These are phyloP conservation scores for Drosophila chauvacae DNA, from an alignment of 1,140 invertebrate genomes.

Conservation along the genomic window DNA sequence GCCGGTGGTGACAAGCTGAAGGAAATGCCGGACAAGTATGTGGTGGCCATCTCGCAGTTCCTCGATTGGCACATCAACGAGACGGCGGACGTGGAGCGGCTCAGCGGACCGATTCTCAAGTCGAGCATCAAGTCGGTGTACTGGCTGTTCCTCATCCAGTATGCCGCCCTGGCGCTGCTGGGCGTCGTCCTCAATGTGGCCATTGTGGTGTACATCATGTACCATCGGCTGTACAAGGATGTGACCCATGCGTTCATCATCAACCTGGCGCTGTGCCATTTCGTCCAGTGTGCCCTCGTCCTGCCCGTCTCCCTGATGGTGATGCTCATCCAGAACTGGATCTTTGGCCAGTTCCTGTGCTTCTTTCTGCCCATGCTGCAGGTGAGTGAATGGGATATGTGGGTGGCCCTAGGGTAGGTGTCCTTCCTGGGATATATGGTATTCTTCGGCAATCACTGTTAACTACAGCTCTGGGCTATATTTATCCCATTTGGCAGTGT, in stretches of 20 bases:
- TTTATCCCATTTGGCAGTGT: slow-evolving; percentile 28
- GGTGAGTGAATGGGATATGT: slow-evolving; percentile 80
- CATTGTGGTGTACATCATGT: slow-evolving; percentile 87
- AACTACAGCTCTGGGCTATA: slow-evolving; percentile 29
- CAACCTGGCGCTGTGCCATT: slow-evolving; percentile 89
- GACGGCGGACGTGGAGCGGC: slow-evolving; percentile 66
- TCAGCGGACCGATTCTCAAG: slow-evolving; percentile 77
- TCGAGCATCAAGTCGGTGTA: slow-evolving; percentile 86
- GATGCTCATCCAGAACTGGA: slow-evolving; percentile 90
- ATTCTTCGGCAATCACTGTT: slow-evolving; percentile 22
- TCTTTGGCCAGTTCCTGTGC: slow-evolving; percentile 90
- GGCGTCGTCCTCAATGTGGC: slow-evolving; percentile 87
- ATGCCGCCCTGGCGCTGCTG: slow-evolving; percentile 86
- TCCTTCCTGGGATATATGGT: not conserved
- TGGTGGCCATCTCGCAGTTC: slow-evolving; percentile 70
- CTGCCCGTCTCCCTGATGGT: slow-evolving; percentile 89
- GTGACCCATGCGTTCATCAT: slow-evolving; percentile 88
- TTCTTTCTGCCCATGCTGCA: slow-evolving; percentile 91
- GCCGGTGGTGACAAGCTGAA: slow-evolving; percentile 57
- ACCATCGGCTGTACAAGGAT: slow-evolving; percentile 87
- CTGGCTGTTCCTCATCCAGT: slow-evolving; percentile 88
- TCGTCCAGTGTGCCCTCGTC: slow-evolving; percentile 88
- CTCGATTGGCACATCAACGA: slow-evolving; percentile 68
- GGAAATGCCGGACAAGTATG: slow-evolving; percentile 77
- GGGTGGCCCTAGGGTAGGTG: slow-evolving; percentile 3